These are phyloP conservation scores for Felis catus DNA, from an alignment of 2,113 vertebrate species.

Conservation along the genomic window F.catus_Fca126_mat1.0 CM031413.1:102369501-102370000, in stretches of 20 bases:
- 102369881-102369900: neutral
- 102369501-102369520: conserved; percentile 35
- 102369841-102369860: neutral
- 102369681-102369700: neutral
- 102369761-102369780: conserved; percentile 21
- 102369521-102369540: conserved; percentile 26
- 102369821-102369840: neutral
- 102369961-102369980: neutral
- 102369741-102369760: neutral
- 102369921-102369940: conserved; percentile 19
- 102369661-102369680: neutral
- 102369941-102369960: neutral
- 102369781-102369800: neutral
- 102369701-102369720: conserved; percentile 3
- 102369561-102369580: conserved; percentile 17
- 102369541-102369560: neutral
- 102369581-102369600: neutral
- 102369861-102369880: neutral
- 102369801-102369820: neutral
- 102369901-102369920: neutral
- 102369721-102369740: neutral
- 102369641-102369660: neutral
- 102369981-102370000: neutral
- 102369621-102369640: neutral
- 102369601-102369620: neutral